Evolutionary conservation across 2,113 vertebrate genomes (phyloP), one percentile per base, ranked within the genome.

Genomic region (Hippocampus mohnikei): DNA sequence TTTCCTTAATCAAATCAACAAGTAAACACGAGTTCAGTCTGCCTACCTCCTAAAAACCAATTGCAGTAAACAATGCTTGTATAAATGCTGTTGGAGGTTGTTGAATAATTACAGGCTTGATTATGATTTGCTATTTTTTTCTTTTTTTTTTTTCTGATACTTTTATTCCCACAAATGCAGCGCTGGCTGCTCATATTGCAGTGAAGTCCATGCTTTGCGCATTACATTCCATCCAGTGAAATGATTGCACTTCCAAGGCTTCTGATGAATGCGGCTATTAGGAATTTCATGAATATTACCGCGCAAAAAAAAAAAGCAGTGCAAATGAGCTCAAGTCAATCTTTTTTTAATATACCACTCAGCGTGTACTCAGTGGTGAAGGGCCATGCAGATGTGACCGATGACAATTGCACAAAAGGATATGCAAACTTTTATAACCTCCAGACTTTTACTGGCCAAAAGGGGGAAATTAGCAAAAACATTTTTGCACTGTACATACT

Each of bases 321-420:
- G 69, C 81, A 84, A 84, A 83, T 81, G 87, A 85, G 87, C 88
- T 86, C 68, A 84, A 84, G 85, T 88, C 85, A 82, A 90, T 90
- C 80, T 50, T 86, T 86, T 89, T 90, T 89, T 86, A 90, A 88
- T 88, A 25, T 58, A 23, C 55, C 86, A 79, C 73, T 74, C 69
- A 10, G 83, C 37, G 75, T 84, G 81, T 75, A 84, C 81, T 79
- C 86, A 85, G 85, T 86, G 81, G 52, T 8, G 73, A 73, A 83
- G 84, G 89, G 86, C 87, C 56, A 80, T 74, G 63, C 76, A 83
- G 74, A 81, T 58, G 79, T 70, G 66, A 63, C 69, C 67, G 77
- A 63, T 58, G 23, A 15, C 55, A 58, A 27, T 27, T 58, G 55
- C 2, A 21, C 52, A 10, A 55, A 55, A 55, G n/a, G 12, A 4